Evolutionary conservation across 2,113 vertebrate species (phyloP).

Genomic region (Mormyrus lacerda): DNA sequence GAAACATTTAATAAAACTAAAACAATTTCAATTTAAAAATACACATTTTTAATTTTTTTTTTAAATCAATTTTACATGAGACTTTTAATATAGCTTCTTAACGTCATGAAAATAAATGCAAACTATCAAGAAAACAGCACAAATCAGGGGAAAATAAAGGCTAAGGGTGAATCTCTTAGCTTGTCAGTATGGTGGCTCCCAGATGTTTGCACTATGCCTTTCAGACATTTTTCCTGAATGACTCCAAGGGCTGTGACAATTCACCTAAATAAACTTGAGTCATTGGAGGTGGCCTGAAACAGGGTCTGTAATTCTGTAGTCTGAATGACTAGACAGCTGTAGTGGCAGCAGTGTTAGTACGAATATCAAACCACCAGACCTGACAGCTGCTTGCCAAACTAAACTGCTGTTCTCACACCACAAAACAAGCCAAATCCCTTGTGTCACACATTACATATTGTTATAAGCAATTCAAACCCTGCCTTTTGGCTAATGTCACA

Average conservation of each 20-base stretch:
- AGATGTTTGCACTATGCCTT: neutral
- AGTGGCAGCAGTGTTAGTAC: neutral
- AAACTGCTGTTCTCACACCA: neutral
- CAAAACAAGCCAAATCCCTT: neutral
- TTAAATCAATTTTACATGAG: neutral
- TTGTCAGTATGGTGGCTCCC: neutral
- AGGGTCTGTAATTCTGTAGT: neutral
- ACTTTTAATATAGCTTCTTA: neutral
- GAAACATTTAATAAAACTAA: neutral
- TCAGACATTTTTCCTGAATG: constrained; percentile 1
- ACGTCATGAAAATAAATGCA: neutral
- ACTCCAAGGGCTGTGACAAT: neutral
- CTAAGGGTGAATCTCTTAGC: neutral
- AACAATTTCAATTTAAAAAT: neutral
- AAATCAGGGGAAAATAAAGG: neutral
- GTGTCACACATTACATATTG: neutral
- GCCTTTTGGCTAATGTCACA: neutral
- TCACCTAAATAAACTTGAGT: neutral
- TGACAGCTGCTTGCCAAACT: neutral
- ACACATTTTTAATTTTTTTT: neutral
- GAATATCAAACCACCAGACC: neutral
- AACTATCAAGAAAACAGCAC: neutral
- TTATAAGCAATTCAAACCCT: neutral
- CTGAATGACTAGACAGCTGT: neutral
- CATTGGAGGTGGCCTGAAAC: neutral